These are phyloP conservation scores for Chanos chanos DNA, from an alignment of 2,797 vertebrate species.

Conservation along the genomic window DNA sequence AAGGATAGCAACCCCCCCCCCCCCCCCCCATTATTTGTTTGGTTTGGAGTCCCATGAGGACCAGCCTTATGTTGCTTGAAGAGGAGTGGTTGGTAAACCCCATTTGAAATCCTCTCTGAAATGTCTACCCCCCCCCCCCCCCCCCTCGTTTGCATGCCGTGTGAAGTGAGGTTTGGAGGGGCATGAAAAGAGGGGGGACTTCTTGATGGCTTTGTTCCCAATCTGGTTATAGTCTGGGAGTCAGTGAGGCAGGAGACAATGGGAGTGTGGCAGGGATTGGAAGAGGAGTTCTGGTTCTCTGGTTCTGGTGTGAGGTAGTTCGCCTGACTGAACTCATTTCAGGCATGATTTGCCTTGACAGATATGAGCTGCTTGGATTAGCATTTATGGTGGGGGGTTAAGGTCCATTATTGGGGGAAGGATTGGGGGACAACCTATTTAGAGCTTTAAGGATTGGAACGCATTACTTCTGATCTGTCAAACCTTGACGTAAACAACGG, in stretches of 20 bases:
- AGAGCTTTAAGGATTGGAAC: conserved; percentile 27
- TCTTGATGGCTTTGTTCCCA: conserved; percentile 66
- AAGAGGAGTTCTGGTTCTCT: no score
- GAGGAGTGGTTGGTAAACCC: conserved; percentile 24
- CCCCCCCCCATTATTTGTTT: conserved; percentile 41
- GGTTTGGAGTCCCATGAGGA: conserved; percentile 31
- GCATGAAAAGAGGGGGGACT: conserved; percentile 51
- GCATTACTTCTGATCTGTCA: conserved; percentile 20
- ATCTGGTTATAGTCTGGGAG: conserved; percentile 75
- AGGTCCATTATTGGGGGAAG: conserved; percentile 53
- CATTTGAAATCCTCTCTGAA: conserved; percentile 44
- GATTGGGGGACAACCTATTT: conserved; percentile 46
- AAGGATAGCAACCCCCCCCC: conserved; percentile 15
- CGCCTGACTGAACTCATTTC: conserved; percentile 59
- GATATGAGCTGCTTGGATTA: conserved; percentile 65
- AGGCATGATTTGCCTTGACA: conserved; percentile 65
- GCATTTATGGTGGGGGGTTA: conserved; percentile 46
- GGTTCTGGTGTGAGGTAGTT: conserved; percentile 34
- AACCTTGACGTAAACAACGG: conserved; percentile 32
- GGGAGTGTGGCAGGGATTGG: conserved; percentile 36
- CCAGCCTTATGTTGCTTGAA: conserved; percentile 24
- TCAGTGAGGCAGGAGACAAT: conserved; percentile 70
- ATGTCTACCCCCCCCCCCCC: conserved; percentile 1
- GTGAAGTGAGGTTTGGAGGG: conserved; percentile 47
- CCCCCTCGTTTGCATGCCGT: conserved; percentile 25